Evolutionary conservation across 2,113 vertebrate genomes (phyloP).

Genomic region (Phaethornis superciliosus): DNA sequence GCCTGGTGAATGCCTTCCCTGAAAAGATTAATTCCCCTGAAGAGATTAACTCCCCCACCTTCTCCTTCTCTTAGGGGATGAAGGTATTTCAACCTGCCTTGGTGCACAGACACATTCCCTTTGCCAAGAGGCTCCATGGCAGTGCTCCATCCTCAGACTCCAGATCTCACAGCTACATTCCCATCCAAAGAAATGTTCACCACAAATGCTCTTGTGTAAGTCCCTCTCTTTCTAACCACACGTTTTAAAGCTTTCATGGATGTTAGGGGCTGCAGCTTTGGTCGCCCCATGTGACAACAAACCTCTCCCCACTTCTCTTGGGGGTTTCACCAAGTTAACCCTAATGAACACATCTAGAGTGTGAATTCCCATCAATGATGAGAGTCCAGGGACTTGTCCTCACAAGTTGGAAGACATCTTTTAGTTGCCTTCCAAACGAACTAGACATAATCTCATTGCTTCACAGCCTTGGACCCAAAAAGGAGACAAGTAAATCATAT

Average conservation of each 20-base stretch:
- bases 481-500: background rate
- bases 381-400: background rate
- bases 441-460: slow-evolving; percentile 58
- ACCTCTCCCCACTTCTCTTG: background rate
- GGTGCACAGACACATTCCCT: background rate
- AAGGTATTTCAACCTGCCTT: background rate
- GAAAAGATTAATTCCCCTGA: background rate
- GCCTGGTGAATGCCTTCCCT: background rate
- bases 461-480: slow-evolving; percentile 2
- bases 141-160: background rate
- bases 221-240: background rate
- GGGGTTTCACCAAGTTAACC: background rate
- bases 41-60: background rate
- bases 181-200: background rate
- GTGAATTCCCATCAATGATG: background rate
- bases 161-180: background rate
- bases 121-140: background rate
- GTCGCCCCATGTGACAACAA: background rate
- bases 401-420: slow-evolving; percentile 27
- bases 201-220: fast-evolving
- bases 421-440: background rate
- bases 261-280: background rate
- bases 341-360: background rate
- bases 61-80: background rate
- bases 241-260: background rate